Base-by-base conservation (phyloP, 2,888 invertebrate genomes). In the Macrophya alboannulata region DNA sequence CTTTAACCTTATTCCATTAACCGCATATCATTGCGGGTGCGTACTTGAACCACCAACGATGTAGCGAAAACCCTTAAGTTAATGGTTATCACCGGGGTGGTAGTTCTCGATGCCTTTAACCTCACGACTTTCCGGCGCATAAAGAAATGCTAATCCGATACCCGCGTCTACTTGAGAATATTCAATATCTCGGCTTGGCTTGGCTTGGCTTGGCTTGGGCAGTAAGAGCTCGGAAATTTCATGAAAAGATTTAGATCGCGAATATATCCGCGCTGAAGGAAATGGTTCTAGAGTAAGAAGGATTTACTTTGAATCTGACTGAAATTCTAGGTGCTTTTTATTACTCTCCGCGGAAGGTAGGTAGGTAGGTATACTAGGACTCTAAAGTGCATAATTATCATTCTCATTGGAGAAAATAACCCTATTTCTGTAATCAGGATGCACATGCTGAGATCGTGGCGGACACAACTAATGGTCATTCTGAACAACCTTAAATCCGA, bases 381-480 rank as follows among this genome's bases (percentile, higher is more conserved):
- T 4, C 6, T 17, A 55, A n/a, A 10, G 5, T 9, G 10, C 9
- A 37, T 51, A 51, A 77, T 77, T 31, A 48, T 51, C 55, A 1
- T 25, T 25, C 43, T 17, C 25, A n/a, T 40, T 4, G 31, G 17
- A 37, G n/a, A 17, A 77, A 55, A 43, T 81, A 65, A 65, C 62
- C 43, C n/a, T 5, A 15, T 81, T 62, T 65, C n/a, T 65, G 5
- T 25, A 4, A 31, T 89, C 90, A 95, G 95, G 83, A 94, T 95
- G 90, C 95, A 95, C 89, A 95, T 95, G 1, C 92, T 95, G 90
- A 94, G 95, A 90, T 93, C 95, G 86, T 95, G 95, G 95, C 94
- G 95, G 83, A 95, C 95, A 5, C 94, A 95, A 87, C 91, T 95
- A 86, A 95, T 95, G 90, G 93, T 94, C 84, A 93, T 97, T 90